These are phyloP conservation scores for Cyprinodon brontotheroides DNA, from an alignment of 2,113 vertebrate genomes.

Conservation along the genomic window DNA sequence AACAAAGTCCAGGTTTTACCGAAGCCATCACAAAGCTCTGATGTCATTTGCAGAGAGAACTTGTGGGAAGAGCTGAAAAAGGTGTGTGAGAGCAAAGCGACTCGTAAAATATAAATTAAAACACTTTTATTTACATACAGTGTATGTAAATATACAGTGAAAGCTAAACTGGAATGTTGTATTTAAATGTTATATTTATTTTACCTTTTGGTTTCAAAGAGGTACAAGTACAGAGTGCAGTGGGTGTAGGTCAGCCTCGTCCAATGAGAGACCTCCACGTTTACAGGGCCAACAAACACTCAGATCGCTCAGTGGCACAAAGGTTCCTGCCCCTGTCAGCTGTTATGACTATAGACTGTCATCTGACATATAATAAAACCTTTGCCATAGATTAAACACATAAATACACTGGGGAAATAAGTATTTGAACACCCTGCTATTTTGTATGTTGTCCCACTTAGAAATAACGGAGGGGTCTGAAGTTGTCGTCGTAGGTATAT, in stretches of 20 bases:
- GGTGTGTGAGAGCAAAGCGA: too few species aligned
- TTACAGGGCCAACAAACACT: conserved; percentile 54
- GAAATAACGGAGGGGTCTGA: too few species aligned
- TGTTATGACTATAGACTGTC: neutral
- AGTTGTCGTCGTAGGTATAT: too few species aligned
- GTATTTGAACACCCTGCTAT: too few species aligned
- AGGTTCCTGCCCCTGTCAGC: conserved; percentile 22
- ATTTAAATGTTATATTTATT: neutral
- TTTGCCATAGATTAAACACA: neutral
- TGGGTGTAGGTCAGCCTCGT: neutral
- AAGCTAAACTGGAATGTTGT: conserved; percentile 25
- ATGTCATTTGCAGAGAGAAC: neutral
- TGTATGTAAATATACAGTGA: neutral
- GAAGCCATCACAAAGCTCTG: too few species aligned
- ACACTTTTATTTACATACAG: too few species aligned
- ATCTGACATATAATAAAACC: conserved; percentile 12
- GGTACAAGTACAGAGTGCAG: conserved; percentile 30
- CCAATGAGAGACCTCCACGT: conserved; percentile 32
- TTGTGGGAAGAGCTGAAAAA: neutral
- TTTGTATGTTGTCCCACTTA: too few species aligned
- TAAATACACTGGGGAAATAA: too few species aligned
- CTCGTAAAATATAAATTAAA: too few species aligned
- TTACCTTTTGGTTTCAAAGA: conserved; percentile 8
- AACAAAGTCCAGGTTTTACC: too few species aligned
- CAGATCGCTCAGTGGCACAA: conserved; percentile 16